phyloP scores from a whole-genome alignment of 2,888 invertebrate genomes.

The Mythimna ferrago region DNA sequence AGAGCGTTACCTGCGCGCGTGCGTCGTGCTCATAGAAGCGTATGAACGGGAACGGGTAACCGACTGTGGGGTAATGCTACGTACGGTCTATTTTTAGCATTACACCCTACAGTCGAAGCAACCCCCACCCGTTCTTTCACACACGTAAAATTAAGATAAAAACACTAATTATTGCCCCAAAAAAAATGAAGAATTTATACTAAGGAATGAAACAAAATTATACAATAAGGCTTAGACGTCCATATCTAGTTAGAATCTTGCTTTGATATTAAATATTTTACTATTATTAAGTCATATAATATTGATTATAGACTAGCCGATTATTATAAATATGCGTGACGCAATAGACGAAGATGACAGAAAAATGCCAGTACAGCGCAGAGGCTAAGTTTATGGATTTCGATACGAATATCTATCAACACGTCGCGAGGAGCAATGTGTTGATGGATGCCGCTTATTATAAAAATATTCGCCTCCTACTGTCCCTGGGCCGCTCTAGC shows the following conservation, averaged over 20 bases:
- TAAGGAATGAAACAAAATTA: constrained; percentile 33
- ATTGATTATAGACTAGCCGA: constrained; percentile 38
- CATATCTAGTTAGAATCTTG: constrained; percentile 26
- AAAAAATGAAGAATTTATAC: constrained; percentile 9
- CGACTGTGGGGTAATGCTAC: neutral
- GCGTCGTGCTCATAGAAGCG: neutral
- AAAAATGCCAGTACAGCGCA: constrained; percentile 36
- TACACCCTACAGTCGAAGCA: neutral
- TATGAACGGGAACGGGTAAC: neutral
- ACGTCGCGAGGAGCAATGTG: constrained; percentile 1
- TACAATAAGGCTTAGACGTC: constrained; percentile 4
- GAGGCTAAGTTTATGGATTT: constrained; percentile 7
- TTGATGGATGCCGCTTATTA: constrained; percentile 17
- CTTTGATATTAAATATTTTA: constrained; percentile 22
- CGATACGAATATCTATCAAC: constrained; percentile 11
- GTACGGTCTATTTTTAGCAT: neutral
- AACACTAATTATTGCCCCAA: constrained; percentile 11
- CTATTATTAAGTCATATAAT: constrained; percentile 4
- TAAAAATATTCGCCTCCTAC: constrained; percentile 14
- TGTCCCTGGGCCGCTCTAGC: constrained; percentile 34
- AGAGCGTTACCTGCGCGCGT: constrained; percentile 4
- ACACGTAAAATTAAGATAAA: neutral
- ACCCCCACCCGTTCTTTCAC: neutral
- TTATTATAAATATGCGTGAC: constrained; percentile 22
- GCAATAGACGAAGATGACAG: constrained; percentile 17